These are phyloP conservation scores for Orycteropus afer DNA, from an alignment of 2,113 vertebrate genomes.

Conservation along the genomic window DNA sequence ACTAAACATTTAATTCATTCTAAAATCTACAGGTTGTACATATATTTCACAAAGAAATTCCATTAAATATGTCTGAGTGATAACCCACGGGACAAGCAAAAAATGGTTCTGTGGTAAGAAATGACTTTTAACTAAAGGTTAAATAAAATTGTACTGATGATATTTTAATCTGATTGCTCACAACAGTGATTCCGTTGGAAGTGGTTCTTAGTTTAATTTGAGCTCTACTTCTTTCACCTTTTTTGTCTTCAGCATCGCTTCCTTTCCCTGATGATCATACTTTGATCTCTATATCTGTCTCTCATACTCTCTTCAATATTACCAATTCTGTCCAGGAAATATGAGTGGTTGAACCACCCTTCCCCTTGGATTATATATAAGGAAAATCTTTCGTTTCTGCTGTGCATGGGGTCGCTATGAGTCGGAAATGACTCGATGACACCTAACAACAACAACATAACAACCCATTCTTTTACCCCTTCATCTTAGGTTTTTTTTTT, in stretches of 20 bases:
- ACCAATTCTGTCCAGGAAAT: not conserved
- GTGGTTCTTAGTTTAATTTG: not conserved
- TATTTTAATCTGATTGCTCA: conserved; percentile 60
- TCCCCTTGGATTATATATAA: not conserved
- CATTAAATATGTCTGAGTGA: conserved; percentile 51
- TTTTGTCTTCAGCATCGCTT: not conserved
- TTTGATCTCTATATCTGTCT: not conserved
- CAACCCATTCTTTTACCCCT: not conserved
- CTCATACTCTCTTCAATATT: not conserved
- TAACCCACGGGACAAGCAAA: conserved; percentile 37
- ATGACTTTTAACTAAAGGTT: conserved; percentile 71
- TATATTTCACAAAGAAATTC: conserved; percentile 60
- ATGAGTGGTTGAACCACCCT: not conserved
- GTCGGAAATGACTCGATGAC: too few species aligned
- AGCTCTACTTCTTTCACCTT: not conserved
- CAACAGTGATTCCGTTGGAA: conserved; percentile 27
- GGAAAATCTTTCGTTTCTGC: too few species aligned
- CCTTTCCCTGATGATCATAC: not conserved
- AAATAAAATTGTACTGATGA: conserved; percentile 51
- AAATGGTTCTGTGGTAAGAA: conserved; percentile 49
- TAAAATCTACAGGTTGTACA: conserved; percentile 32
- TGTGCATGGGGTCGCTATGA: too few species aligned
- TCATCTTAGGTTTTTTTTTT: not conserved
- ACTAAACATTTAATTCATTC: not conserved
- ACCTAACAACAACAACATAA: too few species aligned